phyloP scores from a whole-genome alignment of 2,888 invertebrate genomes.

The Agriopis leucophaearia region DNA sequence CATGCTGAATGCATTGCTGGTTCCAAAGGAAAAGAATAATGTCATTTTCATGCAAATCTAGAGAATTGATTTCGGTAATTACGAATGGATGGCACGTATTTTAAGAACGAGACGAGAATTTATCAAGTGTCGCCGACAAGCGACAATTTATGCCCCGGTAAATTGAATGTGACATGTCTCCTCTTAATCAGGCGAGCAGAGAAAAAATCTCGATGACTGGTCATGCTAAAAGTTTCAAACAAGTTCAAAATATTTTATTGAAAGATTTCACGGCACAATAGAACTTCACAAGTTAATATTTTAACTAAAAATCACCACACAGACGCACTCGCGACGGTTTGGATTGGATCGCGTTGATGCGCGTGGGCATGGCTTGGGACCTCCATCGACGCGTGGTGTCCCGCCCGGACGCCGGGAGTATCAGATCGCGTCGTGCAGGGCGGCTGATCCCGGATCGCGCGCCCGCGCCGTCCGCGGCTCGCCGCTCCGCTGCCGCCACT shows the following conservation, averaged over 20 bases:
- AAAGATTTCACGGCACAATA: conserved; percentile 22
- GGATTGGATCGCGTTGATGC: conserved; percentile 26
- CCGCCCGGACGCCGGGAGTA: conserved; percentile 33
- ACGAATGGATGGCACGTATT: conserved; percentile 51
- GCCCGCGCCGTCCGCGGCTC: conserved; percentile 86
- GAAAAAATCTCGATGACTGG: conserved; percentile 57
- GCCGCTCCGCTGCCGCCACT: conserved; percentile 84
- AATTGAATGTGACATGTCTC: conserved; percentile 68
- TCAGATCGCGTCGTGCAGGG: conserved; percentile 69
- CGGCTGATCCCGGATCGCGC: conserved; percentile 74
- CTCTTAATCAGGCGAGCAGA: conserved; percentile 61
- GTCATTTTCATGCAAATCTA: conserved; percentile 38
- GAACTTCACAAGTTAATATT: conserved; percentile 18
- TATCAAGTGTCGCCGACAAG: conserved; percentile 55
- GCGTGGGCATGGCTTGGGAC: conserved; percentile 32
- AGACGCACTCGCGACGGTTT: conserved; percentile 28
- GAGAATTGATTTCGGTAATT: conserved; percentile 49
- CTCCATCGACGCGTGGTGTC: conserved; percentile 34
- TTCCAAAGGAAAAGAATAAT: conserved; percentile 1
- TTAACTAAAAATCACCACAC: conserved; percentile 16
- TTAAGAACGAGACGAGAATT: conserved; percentile 60
- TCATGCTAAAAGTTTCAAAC: conserved; percentile 42
- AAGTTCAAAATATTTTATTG: conserved; percentile 4
- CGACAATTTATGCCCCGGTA: conserved; percentile 64
- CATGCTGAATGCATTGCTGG: conserved; percentile 58